Evolutionary conservation across 2,797 vertebrate species (phyloP), one percentile per base, ranked within the genome.

Genomic region (Sebastiscus tertius): DNA sequence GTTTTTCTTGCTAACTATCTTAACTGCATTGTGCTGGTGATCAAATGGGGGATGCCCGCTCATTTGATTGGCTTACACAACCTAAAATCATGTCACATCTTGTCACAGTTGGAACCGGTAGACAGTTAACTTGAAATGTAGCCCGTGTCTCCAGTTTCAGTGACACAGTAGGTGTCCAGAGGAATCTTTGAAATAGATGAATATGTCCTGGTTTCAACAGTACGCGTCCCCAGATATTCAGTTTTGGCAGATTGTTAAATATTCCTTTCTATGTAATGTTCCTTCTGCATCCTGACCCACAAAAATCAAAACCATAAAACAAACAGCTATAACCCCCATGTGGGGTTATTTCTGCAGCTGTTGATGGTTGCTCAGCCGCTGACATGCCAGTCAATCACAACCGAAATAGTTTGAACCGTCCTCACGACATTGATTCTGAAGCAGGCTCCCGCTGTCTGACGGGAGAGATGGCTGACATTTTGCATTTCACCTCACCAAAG

Each of bases 191-290:
- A 94, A 94, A 91, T 79, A 91, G 92, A 93, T 89, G 79, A 93
- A 92, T 89, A 84, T 92, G 93, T 90, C 91, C 93, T 89, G 88
- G 90, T 93, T 95, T 94, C 92, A 89, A 93, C 87, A 92, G 86
- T 75, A 79, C 58, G 78, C 18, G 60, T 91, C 92, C 90, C 93
- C 56, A 77, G 91, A 90, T 87, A 89, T 87, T 85, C 82, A 77
- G 62, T 91, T 88, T 92, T 93, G 93, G 92, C 94, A 94, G 91
- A 91, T 91, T 93, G 92, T 92, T 92, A 90, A 94, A 93, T 91
- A 93, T 94, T 93, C 82, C 84, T 91, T 92, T 93, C 80, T 88
- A 91, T 89, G 91, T 92, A 92, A 93, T 90, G 90, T 86, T 92
- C 82, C 89, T 91, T 93, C 92, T 92, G 92, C 87, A 91, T 93